Base-by-base conservation (phyloP, 2,797 vertebrate genomes). In the Telmatherina bonti region DNA sequence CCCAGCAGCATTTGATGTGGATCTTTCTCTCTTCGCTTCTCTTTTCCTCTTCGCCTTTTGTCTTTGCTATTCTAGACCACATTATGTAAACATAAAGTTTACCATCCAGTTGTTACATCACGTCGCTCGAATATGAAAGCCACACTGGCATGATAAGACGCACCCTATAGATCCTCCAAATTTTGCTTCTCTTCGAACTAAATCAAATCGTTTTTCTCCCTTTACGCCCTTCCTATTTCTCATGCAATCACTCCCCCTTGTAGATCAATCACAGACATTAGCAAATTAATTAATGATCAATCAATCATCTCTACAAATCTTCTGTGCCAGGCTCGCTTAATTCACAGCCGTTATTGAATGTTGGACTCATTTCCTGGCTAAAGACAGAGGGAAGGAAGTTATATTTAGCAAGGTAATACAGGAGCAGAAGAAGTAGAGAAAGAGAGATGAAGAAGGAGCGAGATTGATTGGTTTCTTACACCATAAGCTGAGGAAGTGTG, bases 331-430 rank as follows among this genome's bases (percentile, higher is more conserved):
- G 33, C 65, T 47, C 62, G 63, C 72, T 76, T 83, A 82, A 83
- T 85, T 79, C 62, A n/a, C 62, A 70, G 71, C 72, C 59, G 47
- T 85, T 89, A 89, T 87, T 90, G 81, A 85, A 89, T 74, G 84
- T 65, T 79, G 84, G 88, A 81, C 77, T 91, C 83, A 87, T 91
- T 92, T 92, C 89, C 88, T 88, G 70, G 73, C 82, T 76, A 84
- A 88, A 88, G 87, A 89, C 82, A 71, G 77, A 85, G 85, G 76
- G 72, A 78, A 85, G 84, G 82, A 87, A 88, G 90, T 90, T 93
- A 92, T 93, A 92, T 92, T 92, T 92, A 92, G 90, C 72, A 76
- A 88, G 78, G 84, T 90, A 90, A 89, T 90, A 90, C 80, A 83
- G 62, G 77, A 88, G 81, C 81, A 78, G 56, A 76, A 83, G 76